Conservation (phyloP, 2,797 vertebrate species). For the Scarus forsteni region DNA sequence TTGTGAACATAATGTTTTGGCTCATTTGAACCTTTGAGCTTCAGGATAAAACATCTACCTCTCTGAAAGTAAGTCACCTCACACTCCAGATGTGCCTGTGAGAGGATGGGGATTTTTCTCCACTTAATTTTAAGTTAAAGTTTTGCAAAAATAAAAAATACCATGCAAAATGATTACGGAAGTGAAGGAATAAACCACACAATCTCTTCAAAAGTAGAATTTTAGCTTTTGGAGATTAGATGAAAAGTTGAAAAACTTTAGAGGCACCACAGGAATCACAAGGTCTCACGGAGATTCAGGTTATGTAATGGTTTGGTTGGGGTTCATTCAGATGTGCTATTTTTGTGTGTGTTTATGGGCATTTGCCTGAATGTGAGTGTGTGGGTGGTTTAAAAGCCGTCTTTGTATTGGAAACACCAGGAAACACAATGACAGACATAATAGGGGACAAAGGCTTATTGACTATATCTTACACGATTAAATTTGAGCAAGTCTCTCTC, state of each 20-base stretch:
- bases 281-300: neutral
- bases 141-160: neutral
- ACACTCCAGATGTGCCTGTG: no score
- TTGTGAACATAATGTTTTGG: no score
- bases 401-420: constrained; percentile 5
- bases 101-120: no score
- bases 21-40: no score
- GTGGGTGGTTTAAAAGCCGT: neutral
- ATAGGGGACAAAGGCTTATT: neutral
- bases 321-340: constrained; percentile 14
- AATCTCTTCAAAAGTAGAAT: neutral
- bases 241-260: neutral
- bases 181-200: neutral
- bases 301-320: constrained; percentile 3
- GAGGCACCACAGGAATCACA: neutral
- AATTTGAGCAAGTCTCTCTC: neutral
- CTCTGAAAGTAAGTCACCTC: no score
- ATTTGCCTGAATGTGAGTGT: constrained; percentile 7
- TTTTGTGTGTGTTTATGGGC: constrained; percentile 12
- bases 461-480: neutral
- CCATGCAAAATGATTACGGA: neutral
- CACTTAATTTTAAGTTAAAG: no score
- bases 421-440: neutral
- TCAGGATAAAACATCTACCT: no score
- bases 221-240: neutral